Percentiles rank a stretch among this genome's conserved stretches.
phyloP scores from a whole-genome alignment of 2,888 invertebrate species.

The Iphiclides podalirius region DNA sequence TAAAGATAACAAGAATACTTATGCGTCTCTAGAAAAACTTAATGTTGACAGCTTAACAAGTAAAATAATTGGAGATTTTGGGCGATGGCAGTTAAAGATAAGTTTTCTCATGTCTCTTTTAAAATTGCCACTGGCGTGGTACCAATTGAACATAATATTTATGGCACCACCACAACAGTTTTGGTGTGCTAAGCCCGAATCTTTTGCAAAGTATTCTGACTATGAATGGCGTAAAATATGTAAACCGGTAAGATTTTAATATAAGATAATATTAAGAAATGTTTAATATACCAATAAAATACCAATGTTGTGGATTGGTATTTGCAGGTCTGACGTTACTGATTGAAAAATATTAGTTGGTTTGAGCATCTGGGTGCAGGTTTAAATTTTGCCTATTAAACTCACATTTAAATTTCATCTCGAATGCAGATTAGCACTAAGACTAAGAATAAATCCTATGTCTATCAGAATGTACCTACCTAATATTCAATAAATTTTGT shows the following conservation, averaged over 20 bases:
- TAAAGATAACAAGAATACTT: conserved; percentile 12
- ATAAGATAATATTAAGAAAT: not conserved
- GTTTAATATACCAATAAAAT: too few relatives aligned
- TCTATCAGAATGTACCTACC: too few relatives aligned
- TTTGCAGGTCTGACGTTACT: too few relatives aligned
- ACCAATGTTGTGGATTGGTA: too few relatives aligned
- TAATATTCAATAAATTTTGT: too few relatives aligned
- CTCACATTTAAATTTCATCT: too few relatives aligned
- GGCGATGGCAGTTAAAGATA: conserved; percentile 79
- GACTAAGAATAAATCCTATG: too few relatives aligned
- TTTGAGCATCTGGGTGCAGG: too few relatives aligned
- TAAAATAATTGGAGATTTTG: conserved; percentile 77
- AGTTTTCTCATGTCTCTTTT: conserved; percentile 77
- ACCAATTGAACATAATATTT: conserved; percentile 82
- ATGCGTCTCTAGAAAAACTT: conserved; percentile 12
- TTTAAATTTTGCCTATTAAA: too few relatives aligned
- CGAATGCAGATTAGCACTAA: too few relatives aligned
- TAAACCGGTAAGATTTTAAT: conserved; percentile 50
- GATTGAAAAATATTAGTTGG: too few relatives aligned
- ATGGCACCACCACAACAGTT: conserved; percentile 81
- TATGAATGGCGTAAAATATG: conserved; percentile 68
- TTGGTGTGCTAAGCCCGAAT: conserved; percentile 73
- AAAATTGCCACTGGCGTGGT: conserved; percentile 82
- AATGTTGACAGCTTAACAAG: conserved; percentile 45
- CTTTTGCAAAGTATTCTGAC: conserved; percentile 43